Evolutionary conservation across 1,140 invertebrate species (phyloP), one percentile per base, ranked within the genome.

Genomic region (Nilaparvata lugens): DNA sequence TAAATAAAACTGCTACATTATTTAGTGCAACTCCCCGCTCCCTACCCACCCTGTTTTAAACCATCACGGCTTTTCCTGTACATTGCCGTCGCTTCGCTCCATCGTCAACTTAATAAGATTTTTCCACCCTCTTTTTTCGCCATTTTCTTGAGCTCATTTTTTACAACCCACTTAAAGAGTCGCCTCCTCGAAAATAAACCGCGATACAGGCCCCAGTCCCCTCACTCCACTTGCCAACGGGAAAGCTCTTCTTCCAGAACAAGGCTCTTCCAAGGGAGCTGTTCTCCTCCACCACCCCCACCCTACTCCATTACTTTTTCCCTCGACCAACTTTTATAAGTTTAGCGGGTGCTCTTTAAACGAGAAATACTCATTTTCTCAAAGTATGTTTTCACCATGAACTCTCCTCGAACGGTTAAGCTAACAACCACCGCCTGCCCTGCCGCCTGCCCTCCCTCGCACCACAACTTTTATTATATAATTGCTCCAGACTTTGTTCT

Each of bases 1-100:
- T 45, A 45, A 45, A 45, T 45, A 45, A 45, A 45, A 45, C 42
- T 45, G 42, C 42, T 45, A 45, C 42, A 45, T 45, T 45, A 45
- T 45, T 45, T 45, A 45, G 42, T 13, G 19, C 42, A 45, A 45
- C 42, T 19, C 14, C 3, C 42, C 42, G 4, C 14, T 13, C 19
- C 19, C 19, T 11, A 5, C 42, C n/a, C 11, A 16, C 14, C 42
- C 42, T 45, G n/a, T 19, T 45, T 7, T 28, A 28, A 28, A 28
- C 25, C 25, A 28, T 28, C 25, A 28, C 25, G 25, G 25, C 25
- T 28, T 28, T 28, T 28, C 25, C 25, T 28, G 3, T 28, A 28
- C 25, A 28, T 28, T 28, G 25, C 25, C 25, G 25, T 28, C 25
- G 25, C 25, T 28, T 28, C 25, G 19, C 42, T 45, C 19, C 42